These are phyloP conservation scores for Caerostris darwini DNA, from an alignment of 1,140 invertebrate species.

Conservation along the genomic window DNA sequence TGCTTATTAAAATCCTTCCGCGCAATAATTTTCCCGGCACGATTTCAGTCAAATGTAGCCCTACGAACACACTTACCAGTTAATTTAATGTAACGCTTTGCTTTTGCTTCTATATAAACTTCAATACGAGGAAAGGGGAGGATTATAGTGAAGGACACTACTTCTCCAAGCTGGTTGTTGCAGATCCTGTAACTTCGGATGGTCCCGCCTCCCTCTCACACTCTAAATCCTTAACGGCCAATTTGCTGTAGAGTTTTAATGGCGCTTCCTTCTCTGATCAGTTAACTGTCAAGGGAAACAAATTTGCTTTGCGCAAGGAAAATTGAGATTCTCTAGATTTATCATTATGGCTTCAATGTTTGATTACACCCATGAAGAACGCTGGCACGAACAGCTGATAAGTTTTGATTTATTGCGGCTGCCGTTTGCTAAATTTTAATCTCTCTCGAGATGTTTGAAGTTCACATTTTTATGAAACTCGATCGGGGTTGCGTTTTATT, in stretches of 20 bases:
- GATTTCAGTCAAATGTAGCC: slow-evolving; percentile 65
- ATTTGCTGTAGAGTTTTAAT: slow-evolving; percentile 67
- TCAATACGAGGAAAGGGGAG: slow-evolving; percentile 24
- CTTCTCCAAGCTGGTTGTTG: background rate
- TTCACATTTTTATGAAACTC: background rate
- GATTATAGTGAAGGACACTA: background rate
- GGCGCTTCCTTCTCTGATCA: slow-evolving; percentile 60
- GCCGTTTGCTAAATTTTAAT: background rate
- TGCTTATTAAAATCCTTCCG: slow-evolving; percentile 64
- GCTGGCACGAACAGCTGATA: slow-evolving; percentile 23
- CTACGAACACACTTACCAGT: slow-evolving; percentile 49
- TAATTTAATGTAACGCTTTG: slow-evolving; percentile 66
- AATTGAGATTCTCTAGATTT: slow-evolving; percentile 70
- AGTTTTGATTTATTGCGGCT: background rate
- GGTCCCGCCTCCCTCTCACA: slow-evolving; percentile 3
- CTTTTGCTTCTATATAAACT: slow-evolving; percentile 49
- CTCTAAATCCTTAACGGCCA: slow-evolving; percentile 51
- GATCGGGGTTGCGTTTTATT: background rate
- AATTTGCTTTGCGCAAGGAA: slow-evolving; percentile 58
- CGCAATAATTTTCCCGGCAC: slow-evolving; percentile 57
- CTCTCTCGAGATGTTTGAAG: background rate
- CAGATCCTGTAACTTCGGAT: slow-evolving; percentile 4
- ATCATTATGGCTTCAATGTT: slow-evolving; percentile 75
- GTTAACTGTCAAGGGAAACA: slow-evolving; percentile 60
- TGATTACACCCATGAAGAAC: slow-evolving; percentile 43